Evolutionary conservation across 2,888 invertebrate species (phyloP), one percentile per base, ranked within the genome.

Genomic region (Eupeodes luniger): DNA sequence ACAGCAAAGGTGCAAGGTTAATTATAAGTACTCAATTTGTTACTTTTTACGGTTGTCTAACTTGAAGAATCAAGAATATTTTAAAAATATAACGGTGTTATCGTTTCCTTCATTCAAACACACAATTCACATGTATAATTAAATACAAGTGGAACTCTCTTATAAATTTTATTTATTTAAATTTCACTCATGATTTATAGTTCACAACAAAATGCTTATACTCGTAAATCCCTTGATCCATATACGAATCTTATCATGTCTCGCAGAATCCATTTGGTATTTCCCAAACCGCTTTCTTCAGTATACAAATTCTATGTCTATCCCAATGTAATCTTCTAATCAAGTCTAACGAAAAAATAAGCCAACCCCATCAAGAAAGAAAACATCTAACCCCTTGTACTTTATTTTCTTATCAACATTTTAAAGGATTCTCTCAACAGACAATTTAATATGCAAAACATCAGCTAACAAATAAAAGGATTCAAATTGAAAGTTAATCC

Each of bases 361-460:
- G n/a, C 67, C 67, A 69, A 69, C 36, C 51, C 36, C 51, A 9
- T 9, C 40, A 40, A 40, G 40, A 40, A 51, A 5, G 6, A 3
- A 36, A 16, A 53, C 34, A 34, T 40, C 49, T n/a, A 51, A 36
- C n/a, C 36, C 67, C 67, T 36, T 69, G 5, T 67, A 27, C 3
- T 67, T n/a, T 9, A 36, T 53, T n/a, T 10, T 40, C 40, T 40
- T 40, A 40, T 11, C 34, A 36, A 11, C 27, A 70, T 5, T 36
- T 34, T 6, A 69, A 82, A 57, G 64, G 51, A 72, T 72, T 64
- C 72, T 67, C 53, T 53, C 10, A 27, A 47, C 53, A 36, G 59
- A 51, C 72, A 83, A 79, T 82, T 78, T 78, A 79, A 83, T 67
- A 74, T 79, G 57, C 78, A 59, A 79, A 76, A 85, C 75, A 40